Conservation (phyloP, 2,113 vertebrate species). For the Mola mola region DNA sequence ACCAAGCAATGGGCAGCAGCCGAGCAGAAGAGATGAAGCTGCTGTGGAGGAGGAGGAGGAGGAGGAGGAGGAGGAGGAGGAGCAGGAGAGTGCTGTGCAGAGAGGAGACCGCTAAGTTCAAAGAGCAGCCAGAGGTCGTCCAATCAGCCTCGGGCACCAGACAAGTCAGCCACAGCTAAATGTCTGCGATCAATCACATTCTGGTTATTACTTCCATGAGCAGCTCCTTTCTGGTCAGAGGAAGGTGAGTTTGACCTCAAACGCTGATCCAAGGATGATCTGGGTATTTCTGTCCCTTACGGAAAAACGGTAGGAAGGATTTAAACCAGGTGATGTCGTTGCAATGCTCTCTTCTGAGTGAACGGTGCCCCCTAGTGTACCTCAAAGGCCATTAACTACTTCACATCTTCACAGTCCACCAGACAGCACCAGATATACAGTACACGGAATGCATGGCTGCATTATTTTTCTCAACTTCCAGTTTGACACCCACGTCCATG, state of each 20-base stretch:
- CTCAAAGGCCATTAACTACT: conserved; percentile 52
- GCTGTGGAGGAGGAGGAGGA: conserved; percentile 59
- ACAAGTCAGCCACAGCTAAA: conserved; percentile 34
- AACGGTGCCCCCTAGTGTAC: conserved; percentile 60
- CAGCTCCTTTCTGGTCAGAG: conserved; percentile 1
- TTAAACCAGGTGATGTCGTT: conserved; percentile 11
- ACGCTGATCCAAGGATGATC: conserved; percentile 18
- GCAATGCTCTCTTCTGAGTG: conserved; percentile 44
- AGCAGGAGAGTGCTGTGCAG: conserved; percentile 28
- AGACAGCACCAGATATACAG: conserved; percentile 64
- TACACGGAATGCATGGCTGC: conserved; percentile 48
- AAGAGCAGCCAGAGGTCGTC: conserved; percentile 60
- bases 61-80: conserved; percentile 50
- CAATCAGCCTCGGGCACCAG: conserved; percentile 45
- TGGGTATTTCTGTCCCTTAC: conserved; percentile 1
- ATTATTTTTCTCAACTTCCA: conserved; percentile 22
- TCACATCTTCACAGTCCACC: conserved; percentile 67
- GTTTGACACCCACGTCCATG: conserved; percentile 52
- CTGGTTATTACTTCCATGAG: conserved; percentile 36
- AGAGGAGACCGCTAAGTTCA: conserved; percentile 21
- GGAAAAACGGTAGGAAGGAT: conserved; percentile 22
- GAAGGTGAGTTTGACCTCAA: conserved; percentile 26
- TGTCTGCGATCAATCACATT: conserved; percentile 43
- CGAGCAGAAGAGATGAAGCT: conserved; percentile 73
- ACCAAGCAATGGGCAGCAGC: conserved; percentile 88